A percentile compares a stretch with the other conserved stretches of the same genome.
Evolutionary conservation across 1,140 invertebrate species (phyloP).

Genomic region (Ridgeia piscesae): DNA sequence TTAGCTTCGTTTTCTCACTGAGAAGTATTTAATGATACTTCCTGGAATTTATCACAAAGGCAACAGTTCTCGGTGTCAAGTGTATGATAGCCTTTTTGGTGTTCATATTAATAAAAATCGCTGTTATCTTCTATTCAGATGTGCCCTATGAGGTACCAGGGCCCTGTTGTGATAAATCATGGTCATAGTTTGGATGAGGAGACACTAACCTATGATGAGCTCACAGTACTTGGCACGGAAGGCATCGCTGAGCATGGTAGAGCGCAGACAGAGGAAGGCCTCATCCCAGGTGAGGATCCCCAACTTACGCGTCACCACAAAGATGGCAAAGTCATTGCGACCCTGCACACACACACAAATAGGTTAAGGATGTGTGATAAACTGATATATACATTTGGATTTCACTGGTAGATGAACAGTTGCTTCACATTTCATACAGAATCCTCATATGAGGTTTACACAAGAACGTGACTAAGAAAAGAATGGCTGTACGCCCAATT

Average conservation of each 20-base stretch:
- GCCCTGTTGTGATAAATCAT: too few relatives aligned
- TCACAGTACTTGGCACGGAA: constrained; percentile 54
- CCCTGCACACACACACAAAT: constrained; percentile 39
- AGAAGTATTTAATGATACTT: too few relatives aligned
- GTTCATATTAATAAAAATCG: too few relatives aligned
- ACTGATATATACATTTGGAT: background rate
- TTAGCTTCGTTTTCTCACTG: too few relatives aligned
- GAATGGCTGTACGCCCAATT: background rate
- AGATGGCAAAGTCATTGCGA: constrained; percentile 52
- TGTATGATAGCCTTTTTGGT: too few relatives aligned
- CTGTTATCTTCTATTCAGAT: too few relatives aligned
- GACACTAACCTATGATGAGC: constrained; percentile 49
- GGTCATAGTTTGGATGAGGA: background rate
- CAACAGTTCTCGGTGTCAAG: too few relatives aligned
- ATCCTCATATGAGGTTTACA: background rate
- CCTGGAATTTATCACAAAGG: too few relatives aligned
- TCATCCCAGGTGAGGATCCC: constrained; percentile 55
- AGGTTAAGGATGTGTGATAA: background rate
- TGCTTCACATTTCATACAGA: background rate
- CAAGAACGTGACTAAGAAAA: background rate
- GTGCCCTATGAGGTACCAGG: too few relatives aligned
- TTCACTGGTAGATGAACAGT: background rate
- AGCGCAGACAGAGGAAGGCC: constrained; percentile 50
- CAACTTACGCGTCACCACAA: constrained; percentile 51
- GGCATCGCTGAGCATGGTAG: constrained; percentile 47